Conservation (phyloP, 1,140 invertebrate species). For the Centruroides sculpturatus region DNA sequence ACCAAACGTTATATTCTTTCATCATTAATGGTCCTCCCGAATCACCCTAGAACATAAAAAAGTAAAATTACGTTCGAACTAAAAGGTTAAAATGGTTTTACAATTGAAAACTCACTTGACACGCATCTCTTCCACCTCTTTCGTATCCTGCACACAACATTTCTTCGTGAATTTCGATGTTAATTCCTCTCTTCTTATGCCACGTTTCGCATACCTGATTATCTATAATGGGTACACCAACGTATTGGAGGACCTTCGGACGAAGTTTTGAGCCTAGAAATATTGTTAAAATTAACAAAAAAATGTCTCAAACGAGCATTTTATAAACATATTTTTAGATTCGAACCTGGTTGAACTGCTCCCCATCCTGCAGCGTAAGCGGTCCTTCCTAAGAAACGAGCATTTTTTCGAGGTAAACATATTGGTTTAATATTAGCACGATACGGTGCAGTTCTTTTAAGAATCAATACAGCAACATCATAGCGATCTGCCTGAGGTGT, state of each 20-base stretch:
- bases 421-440: conserved; percentile 87
- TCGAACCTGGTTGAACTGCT: conserved; percentile 54
- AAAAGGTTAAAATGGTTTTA: conserved; percentile 1
- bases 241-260: conserved; percentile 79
- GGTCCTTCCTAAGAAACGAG: conserved; percentile 75
- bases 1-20: conserved; percentile 45
- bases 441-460: conserved; percentile 71
- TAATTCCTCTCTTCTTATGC: conserved; percentile 50
- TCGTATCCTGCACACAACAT: conserved; percentile 94
- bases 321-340: background rate
- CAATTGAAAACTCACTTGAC: conserved; percentile 36
- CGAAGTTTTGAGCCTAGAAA: conserved; percentile 60
- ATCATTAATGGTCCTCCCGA: conserved; percentile 67
- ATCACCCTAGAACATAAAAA: conserved; percentile 42
- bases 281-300: background rate
- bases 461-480: conserved; percentile 76
- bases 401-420: conserved; percentile 76
- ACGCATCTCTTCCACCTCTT: conserved; percentile 61
- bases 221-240: conserved; percentile 48
- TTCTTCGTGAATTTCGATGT: conserved; percentile 85
- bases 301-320: background rate
- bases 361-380: conserved; percentile 91
- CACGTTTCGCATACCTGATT: conserved; percentile 53
- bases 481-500: conserved; percentile 72
- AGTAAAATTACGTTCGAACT: background rate